Percentiles rank a stretch among this genome's conserved stretches.
phyloP scores from a whole-genome alignment of 2,888 invertebrate species.

The Sisyra nigra region DNA sequence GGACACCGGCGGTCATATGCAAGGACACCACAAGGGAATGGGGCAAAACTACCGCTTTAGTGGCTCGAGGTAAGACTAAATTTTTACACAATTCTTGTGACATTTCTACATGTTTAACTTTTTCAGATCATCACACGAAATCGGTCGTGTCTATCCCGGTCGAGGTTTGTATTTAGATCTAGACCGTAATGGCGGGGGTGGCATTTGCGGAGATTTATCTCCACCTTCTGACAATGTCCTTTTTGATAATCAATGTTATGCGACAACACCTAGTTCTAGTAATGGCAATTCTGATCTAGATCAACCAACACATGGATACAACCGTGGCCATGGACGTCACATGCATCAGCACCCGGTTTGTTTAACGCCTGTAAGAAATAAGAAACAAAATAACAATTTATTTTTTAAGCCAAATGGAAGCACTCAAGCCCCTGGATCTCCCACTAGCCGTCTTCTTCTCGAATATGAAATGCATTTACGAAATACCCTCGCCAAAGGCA shows the following conservation, averaged over 20 bases:
- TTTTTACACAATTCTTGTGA: neutral
- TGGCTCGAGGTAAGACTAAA: constrained; percentile 34
- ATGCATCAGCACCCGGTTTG: constrained; percentile 45
- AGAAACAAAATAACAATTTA: neutral
- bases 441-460: constrained; percentile 67
- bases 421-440: constrained; percentile 65
- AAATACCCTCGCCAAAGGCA: constrained; percentile 83
- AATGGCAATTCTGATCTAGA: constrained; percentile 85
- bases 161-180: constrained; percentile 65
- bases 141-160: constrained; percentile 53
- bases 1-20: constrained; percentile 32
- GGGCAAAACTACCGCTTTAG: constrained; percentile 49
- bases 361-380: neutral
- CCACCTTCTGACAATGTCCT: constrained; percentile 87
- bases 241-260: constrained; percentile 92
- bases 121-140: constrained; percentile 53
- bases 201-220: constrained; percentile 43
- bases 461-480: constrained; percentile 90
- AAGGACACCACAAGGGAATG: constrained; percentile 34
- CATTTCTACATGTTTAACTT: constrained; percentile 1
- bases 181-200: constrained; percentile 44
- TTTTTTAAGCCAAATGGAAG: constrained; percentile 27
- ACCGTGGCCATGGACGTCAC: constrained; percentile 32
- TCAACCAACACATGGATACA: constrained; percentile 42
- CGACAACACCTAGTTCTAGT: constrained; percentile 85